Evolutionary conservation across 2,113 vertebrate genomes (phyloP), one percentile per base, ranked within the genome.

Genomic region (Sceloporus undulatus): DNA sequence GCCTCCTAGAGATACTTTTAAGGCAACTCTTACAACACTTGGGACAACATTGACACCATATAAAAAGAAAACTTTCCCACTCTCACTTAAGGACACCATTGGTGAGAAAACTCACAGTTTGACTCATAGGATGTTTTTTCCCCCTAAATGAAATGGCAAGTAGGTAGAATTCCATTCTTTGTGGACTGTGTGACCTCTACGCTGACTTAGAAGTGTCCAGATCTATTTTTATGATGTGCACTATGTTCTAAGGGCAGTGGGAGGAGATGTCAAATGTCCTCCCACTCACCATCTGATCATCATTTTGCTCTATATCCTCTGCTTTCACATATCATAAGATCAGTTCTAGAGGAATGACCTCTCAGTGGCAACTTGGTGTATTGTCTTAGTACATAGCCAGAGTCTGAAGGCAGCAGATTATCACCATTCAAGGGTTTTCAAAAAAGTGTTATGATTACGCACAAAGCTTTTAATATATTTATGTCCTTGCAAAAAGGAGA

Each of bases 391-490:
- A 82, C 10, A 34, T 62, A 59, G 13, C 4, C 18, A 75, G 78
- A 86, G 68, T 71, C 2, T 25, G 9, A 5, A 79, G 74, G 13
- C 48, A 66, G 52, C 38, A 40, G 48, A 82, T 77, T 71, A 81
- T 74, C 0, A 42, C 1, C 16, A 3, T 59, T 16, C 68, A 91
- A 29, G 18, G 34, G 21, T 14, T 75, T 71, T 76, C 38, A 1
- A 54, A 87, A 86, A 89, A 71, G 7, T 14, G 6, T 38, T 48
- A 9, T 0, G 0, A 23, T 75, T 71, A 29, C 48, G 90, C 3
- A 76, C 9, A 56, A 85, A 78, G 59, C 48, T 42, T 89, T 25
- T 16, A 4, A 88, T 75, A 79, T 85, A 48, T 66, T 85, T 34
- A 68, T 34, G 34, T 91, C 48, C 11, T 62, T 62, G 59, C 59